Percentiles rank a stretch among this genome's conserved stretches.
Evolutionary conservation across 2,113 vertebrate species (phyloP).

Genomic region (Serinus canaria): DNA sequence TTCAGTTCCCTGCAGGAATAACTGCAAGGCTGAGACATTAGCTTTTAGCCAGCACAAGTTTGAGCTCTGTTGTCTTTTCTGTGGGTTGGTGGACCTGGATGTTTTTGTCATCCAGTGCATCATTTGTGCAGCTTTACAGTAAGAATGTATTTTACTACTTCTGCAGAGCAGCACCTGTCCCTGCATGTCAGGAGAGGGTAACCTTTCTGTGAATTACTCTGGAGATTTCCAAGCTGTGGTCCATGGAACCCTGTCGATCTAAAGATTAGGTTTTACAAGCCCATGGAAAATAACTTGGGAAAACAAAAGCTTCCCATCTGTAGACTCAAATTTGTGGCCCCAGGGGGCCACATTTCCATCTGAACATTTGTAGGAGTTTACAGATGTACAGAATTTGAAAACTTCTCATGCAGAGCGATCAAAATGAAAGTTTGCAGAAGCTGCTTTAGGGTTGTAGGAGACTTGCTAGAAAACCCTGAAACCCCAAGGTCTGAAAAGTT

Average conservation of each 20-base stretch:
- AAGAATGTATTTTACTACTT: neutral
- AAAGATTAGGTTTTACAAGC: constrained; percentile 41
- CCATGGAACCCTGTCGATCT: neutral
- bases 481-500: neutral
- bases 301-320: constrained; percentile 43
- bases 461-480: neutral
- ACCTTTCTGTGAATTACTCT: neutral
- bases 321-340: constrained; percentile 1
- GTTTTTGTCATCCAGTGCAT: neutral
- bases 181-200: neutral
- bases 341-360: constrained; percentile 1
- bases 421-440: neutral
- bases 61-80: neutral
- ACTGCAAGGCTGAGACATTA: neutral
- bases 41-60: neutral
- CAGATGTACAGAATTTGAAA: neutral
- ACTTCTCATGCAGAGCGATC: neutral
- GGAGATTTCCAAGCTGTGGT: constrained; percentile 38
- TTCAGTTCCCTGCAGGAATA: neutral
- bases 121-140: neutral
- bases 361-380: constrained; percentile 10
- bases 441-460: neutral
- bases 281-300: constrained; percentile 11
- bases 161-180: neutral
- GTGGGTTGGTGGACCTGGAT: neutral